Percentiles rank a stretch among this genome's conserved stretches.
Evolutionary conservation across 2,797 vertebrate species (phyloP).

Genomic region (Sparus aurata): DNA sequence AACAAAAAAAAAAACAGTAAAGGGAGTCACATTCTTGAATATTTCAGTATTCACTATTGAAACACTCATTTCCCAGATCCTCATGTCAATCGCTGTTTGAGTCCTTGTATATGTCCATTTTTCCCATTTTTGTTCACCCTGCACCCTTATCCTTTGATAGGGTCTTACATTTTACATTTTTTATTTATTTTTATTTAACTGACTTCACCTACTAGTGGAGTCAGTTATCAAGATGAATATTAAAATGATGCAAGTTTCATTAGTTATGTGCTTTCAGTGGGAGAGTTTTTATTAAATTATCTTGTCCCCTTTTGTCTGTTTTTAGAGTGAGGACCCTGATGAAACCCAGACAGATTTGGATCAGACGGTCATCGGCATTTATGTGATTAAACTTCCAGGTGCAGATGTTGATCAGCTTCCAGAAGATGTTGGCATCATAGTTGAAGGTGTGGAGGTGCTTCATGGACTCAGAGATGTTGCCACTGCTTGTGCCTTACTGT

Average conservation of each 20-base stretch:
- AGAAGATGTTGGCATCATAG: slow-evolving; percentile 7
- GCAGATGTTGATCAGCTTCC: not conserved
- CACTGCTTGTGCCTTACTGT: slow-evolving; percentile 4
- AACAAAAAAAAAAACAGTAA: too few species aligned
- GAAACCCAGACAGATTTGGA: not conserved
- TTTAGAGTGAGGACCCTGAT: slow-evolving; percentile 6
- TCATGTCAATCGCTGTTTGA: too few species aligned
- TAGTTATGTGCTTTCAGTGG: not conserved
- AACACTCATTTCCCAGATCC: too few species aligned
- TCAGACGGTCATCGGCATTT: slow-evolving; percentile 5
- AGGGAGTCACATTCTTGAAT: too few species aligned
- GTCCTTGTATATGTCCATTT: too few species aligned
- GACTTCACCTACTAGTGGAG: not conserved
- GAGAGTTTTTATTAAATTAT: not conserved
- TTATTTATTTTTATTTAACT: not conserved
- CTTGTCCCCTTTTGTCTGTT: not conserved
- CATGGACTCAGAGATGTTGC: not conserved
- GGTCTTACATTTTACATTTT: too few species aligned
- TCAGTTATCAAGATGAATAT: not conserved
- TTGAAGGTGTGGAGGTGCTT: slow-evolving; percentile 7
- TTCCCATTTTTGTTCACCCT: too few species aligned
- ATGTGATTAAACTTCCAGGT: not conserved
- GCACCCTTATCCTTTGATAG: too few species aligned
- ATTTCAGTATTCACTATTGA: too few species aligned
- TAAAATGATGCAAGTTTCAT: not conserved